These are phyloP conservation scores for Xiphydria camelus DNA, from an alignment of 2,888 invertebrate species.

Conservation along the genomic window DNA sequence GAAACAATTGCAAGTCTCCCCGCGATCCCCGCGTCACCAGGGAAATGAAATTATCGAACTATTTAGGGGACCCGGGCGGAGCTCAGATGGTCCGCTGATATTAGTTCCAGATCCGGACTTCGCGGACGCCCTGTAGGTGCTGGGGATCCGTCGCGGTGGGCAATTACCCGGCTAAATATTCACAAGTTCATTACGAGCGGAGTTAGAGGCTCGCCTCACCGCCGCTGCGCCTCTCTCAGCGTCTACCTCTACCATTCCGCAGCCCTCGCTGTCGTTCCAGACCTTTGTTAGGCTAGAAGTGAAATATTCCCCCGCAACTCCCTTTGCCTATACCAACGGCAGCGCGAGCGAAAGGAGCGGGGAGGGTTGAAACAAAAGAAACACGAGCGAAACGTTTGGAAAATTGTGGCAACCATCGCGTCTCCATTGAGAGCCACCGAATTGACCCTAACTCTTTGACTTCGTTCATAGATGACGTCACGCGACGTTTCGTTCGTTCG, in stretches of 20 bases:
- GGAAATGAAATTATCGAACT: constrained; percentile 39
- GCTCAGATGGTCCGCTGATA: constrained; percentile 43
- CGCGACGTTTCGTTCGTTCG: no score
- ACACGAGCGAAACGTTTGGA: no score
- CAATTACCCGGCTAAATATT: constrained; percentile 56
- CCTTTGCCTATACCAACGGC: no score
- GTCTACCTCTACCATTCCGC: constrained; percentile 23
- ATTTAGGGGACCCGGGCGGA: constrained; percentile 13
- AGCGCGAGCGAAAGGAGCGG: no score
- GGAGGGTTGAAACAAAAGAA: no score
- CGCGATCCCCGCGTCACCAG: no score
- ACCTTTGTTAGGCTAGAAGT: constrained; percentile 23
- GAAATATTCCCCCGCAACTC: no score
- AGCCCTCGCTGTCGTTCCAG: constrained; percentile 18
- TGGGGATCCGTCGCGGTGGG: constrained; percentile 40
- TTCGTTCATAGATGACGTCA: no score
- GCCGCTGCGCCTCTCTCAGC: constrained; percentile 24
- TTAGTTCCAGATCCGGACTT: constrained; percentile 46
- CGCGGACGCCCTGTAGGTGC: constrained; percentile 35
- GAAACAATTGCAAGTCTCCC: no score
- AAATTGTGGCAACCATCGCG: no score
- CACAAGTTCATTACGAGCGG: constrained; percentile 53
- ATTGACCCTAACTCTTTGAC: no score
- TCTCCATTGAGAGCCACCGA: no score
- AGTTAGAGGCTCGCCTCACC: constrained; percentile 32